Evolutionary conservation across 2,113 vertebrate species (phyloP).

Genomic region (Astatoreochromis straeleni): DNA sequence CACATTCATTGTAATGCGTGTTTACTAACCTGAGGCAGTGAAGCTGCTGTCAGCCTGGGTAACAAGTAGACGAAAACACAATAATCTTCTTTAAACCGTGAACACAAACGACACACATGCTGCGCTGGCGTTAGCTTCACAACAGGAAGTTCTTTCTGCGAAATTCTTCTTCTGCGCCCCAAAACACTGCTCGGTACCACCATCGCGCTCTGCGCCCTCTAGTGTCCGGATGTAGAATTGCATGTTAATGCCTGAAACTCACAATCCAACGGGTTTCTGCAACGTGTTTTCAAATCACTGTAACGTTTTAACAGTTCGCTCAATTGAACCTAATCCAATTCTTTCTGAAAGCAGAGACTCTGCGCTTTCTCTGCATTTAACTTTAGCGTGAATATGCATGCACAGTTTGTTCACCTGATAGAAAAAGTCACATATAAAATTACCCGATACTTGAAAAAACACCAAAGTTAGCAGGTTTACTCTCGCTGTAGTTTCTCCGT

Average conservation of each 20-base stretch:
- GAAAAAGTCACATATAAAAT: neutral
- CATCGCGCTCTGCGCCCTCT: neutral
- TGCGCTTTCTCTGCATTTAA: neutral
- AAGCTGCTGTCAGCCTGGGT: neutral
- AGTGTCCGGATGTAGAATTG: neutral
- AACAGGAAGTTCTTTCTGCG: fast-evolving
- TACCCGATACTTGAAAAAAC: neutral
- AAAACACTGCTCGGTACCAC: neutral
- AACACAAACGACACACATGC: neutral
- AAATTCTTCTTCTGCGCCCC: neutral
- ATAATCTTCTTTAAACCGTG: neutral
- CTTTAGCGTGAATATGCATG: fast-evolving
- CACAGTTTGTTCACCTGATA: neutral
- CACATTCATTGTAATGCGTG: neutral
- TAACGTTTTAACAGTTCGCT: fast-evolving
- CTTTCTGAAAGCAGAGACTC: neutral
- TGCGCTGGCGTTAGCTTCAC: neutral
- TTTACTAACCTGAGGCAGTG: neutral
- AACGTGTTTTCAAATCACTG: neutral
- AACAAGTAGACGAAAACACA: neutral
- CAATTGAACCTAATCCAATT: neutral
- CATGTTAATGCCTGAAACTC: neutral
- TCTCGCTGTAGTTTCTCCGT: neutral
- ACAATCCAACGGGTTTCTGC: fast-evolving
- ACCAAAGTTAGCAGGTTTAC: neutral